Evolutionary conservation across 2,797 vertebrate genomes (phyloP), one percentile per base, ranked within the genome.

Genomic region (Loriculus beryllinus): DNA sequence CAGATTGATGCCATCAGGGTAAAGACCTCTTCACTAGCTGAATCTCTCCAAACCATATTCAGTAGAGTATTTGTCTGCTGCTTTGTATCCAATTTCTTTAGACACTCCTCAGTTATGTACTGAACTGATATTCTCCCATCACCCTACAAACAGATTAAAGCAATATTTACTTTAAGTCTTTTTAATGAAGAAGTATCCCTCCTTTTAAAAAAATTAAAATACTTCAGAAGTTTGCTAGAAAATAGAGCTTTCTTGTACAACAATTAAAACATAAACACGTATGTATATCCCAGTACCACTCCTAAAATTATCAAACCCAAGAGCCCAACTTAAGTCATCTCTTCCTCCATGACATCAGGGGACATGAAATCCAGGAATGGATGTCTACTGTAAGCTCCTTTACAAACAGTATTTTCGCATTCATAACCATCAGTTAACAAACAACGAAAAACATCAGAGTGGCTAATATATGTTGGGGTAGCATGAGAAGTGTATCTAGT

Each of bases 1-100:
- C 99, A 99, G 97, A 99, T 98, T 31, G 99, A 99, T 2, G 99
- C 99, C 99, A 99, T 99, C 97, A 99, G 98, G 20, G 99, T 99
- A 96, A 99, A 99, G 79, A 99, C 98, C 85, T 99, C 99, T 95
- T 99, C 99, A 39, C 99, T 99, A 91, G 99, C 99, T 0, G 99
- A 99, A 93, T 99, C 99, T 93, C 99, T 98, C 99, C 99, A 99
- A 59, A 99, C 99, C 98, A 99, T 98, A 91, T 98, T 99, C 65
- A 99, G 95, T 12, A 99, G 96, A 18, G 99, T 98, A 42, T 99
- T 99, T 8, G 99, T 99, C 97, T 99, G 99, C 88, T 98, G 99
- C 93, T 99, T 99, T 3, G 98, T 99, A 96, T 99, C 99, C 97
- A 99, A 84, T 90, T 99, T 99, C 97, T 98, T 98, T 43, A 99